Evolutionary conservation across 2,113 vertebrate species (phyloP).

Genomic region (Pteruthius melanotis): DNA sequence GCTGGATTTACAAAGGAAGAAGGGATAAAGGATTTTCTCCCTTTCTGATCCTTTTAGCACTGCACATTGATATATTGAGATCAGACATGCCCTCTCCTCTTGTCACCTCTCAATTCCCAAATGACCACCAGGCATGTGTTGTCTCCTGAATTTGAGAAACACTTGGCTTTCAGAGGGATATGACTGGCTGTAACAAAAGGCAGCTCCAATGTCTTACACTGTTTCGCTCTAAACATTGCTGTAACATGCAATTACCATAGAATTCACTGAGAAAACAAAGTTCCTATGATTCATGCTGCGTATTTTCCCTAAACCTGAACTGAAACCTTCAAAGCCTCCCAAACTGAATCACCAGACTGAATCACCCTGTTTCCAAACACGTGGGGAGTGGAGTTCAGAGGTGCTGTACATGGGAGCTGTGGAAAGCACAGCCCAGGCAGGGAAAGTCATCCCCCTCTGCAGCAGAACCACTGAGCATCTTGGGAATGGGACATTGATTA

Average conservation of each 20-base stretch:
- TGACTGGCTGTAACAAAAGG: background rate
- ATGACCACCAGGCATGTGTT: background rate
- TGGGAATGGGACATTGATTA: background rate
- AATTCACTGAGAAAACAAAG: conserved; percentile 12
- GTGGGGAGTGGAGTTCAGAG: background rate
- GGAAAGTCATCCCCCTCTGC: background rate
- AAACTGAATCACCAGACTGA: background rate
- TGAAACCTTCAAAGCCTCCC: conserved; percentile 24
- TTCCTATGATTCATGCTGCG: background rate
- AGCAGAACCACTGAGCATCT: background rate
- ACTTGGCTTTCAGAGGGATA: background rate
- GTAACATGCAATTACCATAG: background rate
- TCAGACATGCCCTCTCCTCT: background rate
- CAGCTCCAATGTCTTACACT: background rate
- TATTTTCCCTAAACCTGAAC: conserved; percentile 20
- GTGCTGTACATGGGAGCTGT: background rate
- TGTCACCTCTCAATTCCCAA: background rate
- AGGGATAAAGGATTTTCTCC: background rate
- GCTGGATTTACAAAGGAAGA: background rate
- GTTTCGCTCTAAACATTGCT: background rate
- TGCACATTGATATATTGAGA: background rate
- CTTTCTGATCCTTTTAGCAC: background rate
- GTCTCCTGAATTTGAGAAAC: background rate
- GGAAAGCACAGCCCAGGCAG: background rate
- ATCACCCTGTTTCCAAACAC: background rate